These are phyloP conservation scores for Sesia apiformis DNA, from an alignment of 2,888 invertebrate species.

Conservation along the genomic window DNA sequence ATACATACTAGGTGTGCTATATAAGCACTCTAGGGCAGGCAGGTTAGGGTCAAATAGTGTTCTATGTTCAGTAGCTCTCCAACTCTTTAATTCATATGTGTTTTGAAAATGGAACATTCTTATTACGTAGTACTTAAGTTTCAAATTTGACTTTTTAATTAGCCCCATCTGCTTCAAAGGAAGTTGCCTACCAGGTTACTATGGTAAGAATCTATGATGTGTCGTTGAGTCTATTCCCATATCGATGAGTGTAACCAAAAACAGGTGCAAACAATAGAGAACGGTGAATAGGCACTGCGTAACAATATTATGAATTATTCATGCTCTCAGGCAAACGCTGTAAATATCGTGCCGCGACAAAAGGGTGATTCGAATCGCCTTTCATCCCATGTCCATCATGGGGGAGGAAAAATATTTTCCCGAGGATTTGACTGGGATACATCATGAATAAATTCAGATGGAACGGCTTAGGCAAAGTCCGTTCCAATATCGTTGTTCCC, in stretches of 20 bases:
- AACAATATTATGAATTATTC: slow-evolving; percentile 18
- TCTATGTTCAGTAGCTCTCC: no score
- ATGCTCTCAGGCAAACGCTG: slow-evolving; percentile 9
- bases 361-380: slow-evolving; percentile 14
- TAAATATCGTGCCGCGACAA: slow-evolving; percentile 7
- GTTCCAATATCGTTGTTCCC: slow-evolving; percentile 23
- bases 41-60: no score
- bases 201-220: no score
- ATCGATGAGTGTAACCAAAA: not conserved
- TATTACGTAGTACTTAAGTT: no score
- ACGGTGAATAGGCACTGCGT: slow-evolving; percentile 5
- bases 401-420: slow-evolving; percentile 14
- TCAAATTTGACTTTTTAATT: no score
- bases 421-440: slow-evolving; percentile 20
- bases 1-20: no score
- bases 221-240: no score
- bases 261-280: not conserved
- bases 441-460: slow-evolving; percentile 39
- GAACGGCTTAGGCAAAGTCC: slow-evolving; percentile 24
- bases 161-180: no score
- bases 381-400: slow-evolving; percentile 21
- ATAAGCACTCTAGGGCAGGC: no score
- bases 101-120: no score
- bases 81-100: no score
- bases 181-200: no score